phyloP scores from a whole-genome alignment of 2,797 vertebrate genomes.

The Sebastes diploproa region DNA sequence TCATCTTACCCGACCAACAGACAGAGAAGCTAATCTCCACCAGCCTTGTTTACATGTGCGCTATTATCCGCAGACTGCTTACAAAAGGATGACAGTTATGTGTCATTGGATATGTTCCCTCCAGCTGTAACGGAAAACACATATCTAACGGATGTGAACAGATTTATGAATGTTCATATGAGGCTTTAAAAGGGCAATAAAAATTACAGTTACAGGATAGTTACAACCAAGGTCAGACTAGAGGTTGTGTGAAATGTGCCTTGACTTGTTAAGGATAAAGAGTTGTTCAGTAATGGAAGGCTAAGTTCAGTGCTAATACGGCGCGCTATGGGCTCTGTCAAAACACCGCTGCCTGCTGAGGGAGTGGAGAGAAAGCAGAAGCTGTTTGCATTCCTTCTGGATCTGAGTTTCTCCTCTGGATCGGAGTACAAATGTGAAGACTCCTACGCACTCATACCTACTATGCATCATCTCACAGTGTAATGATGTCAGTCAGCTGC shows the following conservation, averaged over 20 bases:
- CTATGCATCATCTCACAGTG: slow-evolving; percentile 16
- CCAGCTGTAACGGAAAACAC: background rate
- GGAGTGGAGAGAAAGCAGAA: slow-evolving; percentile 62
- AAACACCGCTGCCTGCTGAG: slow-evolving; percentile 42
- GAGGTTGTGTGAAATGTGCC: slow-evolving; percentile 47
- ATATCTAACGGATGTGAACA: slow-evolving; percentile 17
- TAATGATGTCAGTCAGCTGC: slow-evolving; percentile 6
- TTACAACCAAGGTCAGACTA: slow-evolving; percentile 34
- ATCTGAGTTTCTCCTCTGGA: slow-evolving; percentile 26
- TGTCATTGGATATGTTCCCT: slow-evolving; percentile 9
- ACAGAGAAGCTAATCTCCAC: slow-evolving; percentile 19
- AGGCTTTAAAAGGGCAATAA: slow-evolving; percentile 56
- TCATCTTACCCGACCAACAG: slow-evolving; percentile 11
- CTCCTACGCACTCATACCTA: slow-evolving; percentile 37
- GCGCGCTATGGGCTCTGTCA: slow-evolving; percentile 47
- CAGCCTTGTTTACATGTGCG: slow-evolving; percentile 5
- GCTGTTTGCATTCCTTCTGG: slow-evolving; percentile 66
- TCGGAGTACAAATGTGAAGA: slow-evolving; percentile 20
- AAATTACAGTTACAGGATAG: slow-evolving; percentile 30
- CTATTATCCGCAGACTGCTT: slow-evolving; percentile 35
- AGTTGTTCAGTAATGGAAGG: slow-evolving; percentile 45
- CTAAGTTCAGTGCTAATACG: slow-evolving; percentile 41
- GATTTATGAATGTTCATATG: slow-evolving; percentile 37
- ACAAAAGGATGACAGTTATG: slow-evolving; percentile 37
- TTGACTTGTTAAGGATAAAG: slow-evolving; percentile 51